Percentiles rank a stretch among this genome's conserved stretches.
These are phyloP conservation scores for Orthosia gothica DNA, from an alignment of 2,888 invertebrate genomes.

Conservation along the genomic window DNA sequence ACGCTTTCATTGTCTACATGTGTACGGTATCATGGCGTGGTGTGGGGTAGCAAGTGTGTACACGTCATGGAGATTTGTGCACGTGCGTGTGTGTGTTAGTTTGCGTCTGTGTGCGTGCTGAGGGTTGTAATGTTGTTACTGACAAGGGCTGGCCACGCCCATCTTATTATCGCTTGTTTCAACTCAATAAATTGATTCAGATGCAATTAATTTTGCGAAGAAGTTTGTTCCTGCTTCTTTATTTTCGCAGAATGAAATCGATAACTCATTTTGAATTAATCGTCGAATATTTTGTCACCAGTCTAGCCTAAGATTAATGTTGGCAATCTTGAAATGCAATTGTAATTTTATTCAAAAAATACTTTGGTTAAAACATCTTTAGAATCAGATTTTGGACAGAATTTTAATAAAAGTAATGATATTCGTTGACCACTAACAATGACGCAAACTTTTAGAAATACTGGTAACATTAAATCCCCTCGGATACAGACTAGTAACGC, in stretches of 20 bases:
- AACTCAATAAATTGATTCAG: constrained; percentile 68
- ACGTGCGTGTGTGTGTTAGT: constrained; percentile 55
- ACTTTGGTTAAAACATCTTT: background rate
- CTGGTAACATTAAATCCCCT: constrained; percentile 70
- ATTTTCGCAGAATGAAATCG: background rate
- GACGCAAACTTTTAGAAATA: constrained; percentile 62
- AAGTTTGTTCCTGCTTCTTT: constrained; percentile 4
- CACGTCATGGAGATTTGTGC: constrained; percentile 66
- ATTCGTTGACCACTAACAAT: constrained; percentile 52
- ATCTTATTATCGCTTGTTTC: constrained; percentile 84
- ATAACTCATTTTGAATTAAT: constrained; percentile 5
- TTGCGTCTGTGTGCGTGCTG: constrained; percentile 53
- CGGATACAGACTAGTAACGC: constrained; percentile 71
- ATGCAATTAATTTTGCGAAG: constrained; percentile 38
- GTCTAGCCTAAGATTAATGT: background rate
- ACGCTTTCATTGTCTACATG: constrained; percentile 84
- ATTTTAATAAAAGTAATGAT: background rate
- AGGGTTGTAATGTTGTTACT: constrained; percentile 82
- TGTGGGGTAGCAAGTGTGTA: constrained; percentile 79
- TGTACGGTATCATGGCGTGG: constrained; percentile 68
- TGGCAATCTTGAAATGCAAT: background rate
- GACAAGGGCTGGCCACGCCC: constrained; percentile 86
- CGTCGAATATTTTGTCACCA: background rate
- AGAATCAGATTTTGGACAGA: background rate
- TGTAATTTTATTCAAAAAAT: background rate